Conservation (phyloP, 2,888 invertebrate genomes). For the Prenolepis imparis region DNA sequence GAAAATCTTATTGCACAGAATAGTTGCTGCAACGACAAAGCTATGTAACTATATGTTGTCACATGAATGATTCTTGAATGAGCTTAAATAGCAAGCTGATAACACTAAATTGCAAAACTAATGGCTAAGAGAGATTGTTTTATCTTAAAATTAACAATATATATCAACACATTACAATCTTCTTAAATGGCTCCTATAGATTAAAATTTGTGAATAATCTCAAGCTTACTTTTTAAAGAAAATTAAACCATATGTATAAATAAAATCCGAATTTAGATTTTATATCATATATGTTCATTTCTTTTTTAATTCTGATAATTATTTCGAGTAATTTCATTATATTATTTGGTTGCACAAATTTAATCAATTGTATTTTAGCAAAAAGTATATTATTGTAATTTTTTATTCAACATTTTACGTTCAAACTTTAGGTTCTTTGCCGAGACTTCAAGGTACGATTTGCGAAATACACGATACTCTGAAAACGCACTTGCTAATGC, state of each 20-base stretch:
- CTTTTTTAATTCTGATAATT: neutral
- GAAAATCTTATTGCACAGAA: neutral
- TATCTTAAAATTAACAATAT: neutral
- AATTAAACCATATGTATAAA: neutral
- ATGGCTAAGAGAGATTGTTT: neutral
- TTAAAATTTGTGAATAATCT: neutral
- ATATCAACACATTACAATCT: neutral
- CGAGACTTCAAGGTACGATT: neutral
- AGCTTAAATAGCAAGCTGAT: constrained; percentile 29
- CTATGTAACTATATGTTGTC: neutral
- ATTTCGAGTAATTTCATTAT: neutral
- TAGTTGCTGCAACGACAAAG: neutral
- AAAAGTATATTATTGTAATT: neutral
- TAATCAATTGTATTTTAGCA: neutral
- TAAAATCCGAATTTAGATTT: neutral
- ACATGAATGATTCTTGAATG: constrained; percentile 7
- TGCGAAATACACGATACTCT: neutral
- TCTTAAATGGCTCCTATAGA: neutral
- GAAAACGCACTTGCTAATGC: neutral
- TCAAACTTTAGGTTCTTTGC: neutral
- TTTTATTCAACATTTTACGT: constrained; percentile 38
- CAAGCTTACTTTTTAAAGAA: neutral
- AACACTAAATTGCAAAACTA: neutral
- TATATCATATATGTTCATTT: neutral
- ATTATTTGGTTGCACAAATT: neutral